Evolutionary conservation across 2,113 vertebrate species (phyloP), one percentile per base, ranked within the genome.

Genomic region (Calonectris borealis): DNA sequence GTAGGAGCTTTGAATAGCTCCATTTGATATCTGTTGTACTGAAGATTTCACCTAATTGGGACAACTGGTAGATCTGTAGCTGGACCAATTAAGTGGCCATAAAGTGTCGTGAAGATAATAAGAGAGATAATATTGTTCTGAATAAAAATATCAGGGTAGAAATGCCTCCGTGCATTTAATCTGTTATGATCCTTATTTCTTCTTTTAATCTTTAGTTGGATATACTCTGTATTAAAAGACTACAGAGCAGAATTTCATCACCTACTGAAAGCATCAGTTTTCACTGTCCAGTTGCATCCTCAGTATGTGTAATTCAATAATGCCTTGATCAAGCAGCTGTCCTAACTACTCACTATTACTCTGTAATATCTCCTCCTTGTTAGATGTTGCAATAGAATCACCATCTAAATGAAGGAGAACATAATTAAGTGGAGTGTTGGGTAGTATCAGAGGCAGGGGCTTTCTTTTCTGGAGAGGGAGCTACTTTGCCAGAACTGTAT

Each of bases 301-400:
- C 60, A 58, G 58, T 93, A 62, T 31, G 9, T n/a, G 61, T 83
- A 96, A 85, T 90, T 87, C 72, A 95, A 87, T 88, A 94, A 76
- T 11, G 76, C 31, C 77, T 88, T 83, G 83, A 95, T 96, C 88
- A 95, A 94, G 86, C 72, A 86, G 90, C 87, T 96, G 87, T 94
- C 82, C 61, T 65, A 87, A 78, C 75, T 61, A 85, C 78, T 96
- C 82, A 80, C 40, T 73, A 55, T 90, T 94, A 93, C 70, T 80
- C 64, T 90, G 86, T 75, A 90, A n/a, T 83, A 90, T 83, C 90
- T 96, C 68, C 60, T 93, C n/a, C 81, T 83, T 77, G 84, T 88
- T 94, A 88, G 69, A 94, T 66, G 65, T 65, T 94, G 72, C 86
- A 94, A 79, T 48, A 93, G 82, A 91, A 92, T 94, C 65, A 61